Evolutionary conservation across 64 coral and sea anemone genomes (phyloP), one percentile per base, ranked within the genome.

Genomic region (Hydrozoanthus tunicans): DNA sequence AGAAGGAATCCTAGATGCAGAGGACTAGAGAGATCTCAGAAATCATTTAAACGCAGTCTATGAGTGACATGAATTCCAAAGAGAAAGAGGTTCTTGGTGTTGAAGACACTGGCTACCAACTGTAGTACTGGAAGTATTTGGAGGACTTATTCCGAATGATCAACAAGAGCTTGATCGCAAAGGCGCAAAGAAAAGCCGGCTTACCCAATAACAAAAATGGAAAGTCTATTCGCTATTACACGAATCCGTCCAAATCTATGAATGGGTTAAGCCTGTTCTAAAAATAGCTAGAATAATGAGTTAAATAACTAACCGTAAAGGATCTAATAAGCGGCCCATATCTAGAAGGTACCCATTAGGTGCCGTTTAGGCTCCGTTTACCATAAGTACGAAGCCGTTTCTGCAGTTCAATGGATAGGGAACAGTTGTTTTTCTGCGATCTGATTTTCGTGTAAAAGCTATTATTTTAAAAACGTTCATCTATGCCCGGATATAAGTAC

Each of bases 81-180:
- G 65, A 68, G 65, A 68, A 68, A 68, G 65, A 68, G 65, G 65
- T 68, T 68, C 65, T 68, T 68, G 65, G 4, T 27, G 85, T 74
- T 58, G 15, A 53, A 68, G 59, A 24, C 15, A 75, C 25, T 51
- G 14, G n/a, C 3, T 53, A 56, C 11, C 53, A 89, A 89, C 25
- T 12, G 20, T 79, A 65, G 57, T 79, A 78, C 59, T 65, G 89
- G 58, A 61, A 20, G 24, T 90, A 79, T 69, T 75, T 90, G n/a
- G 89, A 79, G 8, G 58, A 25, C 26, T 79, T 64, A 4, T 90
- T 62, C 20, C 62, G 15, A 7, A 90, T 90, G 76, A 90, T 80
- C 60, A 90, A 90, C 15, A 90, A 90, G 23, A 62, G 27, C 51
- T 79, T 90, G 89, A 54, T 90, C 11, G 89, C 89, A 15, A 79